Evolutionary conservation across 1,140 invertebrate species (phyloP).

Genomic region (Pseudomyrmex sp.): DNA sequence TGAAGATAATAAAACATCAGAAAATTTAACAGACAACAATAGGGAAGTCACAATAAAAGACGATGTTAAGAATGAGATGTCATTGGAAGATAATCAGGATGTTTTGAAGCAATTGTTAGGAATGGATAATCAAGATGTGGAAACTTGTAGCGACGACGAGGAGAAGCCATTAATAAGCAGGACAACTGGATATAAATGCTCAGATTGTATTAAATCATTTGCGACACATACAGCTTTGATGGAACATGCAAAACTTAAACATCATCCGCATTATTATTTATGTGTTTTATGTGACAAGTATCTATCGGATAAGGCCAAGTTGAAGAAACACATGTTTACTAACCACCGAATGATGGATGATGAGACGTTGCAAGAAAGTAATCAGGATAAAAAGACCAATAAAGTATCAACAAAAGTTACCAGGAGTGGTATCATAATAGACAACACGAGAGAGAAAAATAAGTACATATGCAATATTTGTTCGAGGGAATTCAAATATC

Average conservation of each 20-base stretch:
- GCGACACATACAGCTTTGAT: conserved; percentile 69
- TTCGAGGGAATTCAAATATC: conserved; percentile 79
- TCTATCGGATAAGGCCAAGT: conserved; percentile 71
- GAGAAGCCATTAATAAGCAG: conserved; percentile 76
- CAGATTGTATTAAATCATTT: conserved; percentile 77
- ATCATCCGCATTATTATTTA: conserved; percentile 74
- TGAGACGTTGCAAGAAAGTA: conserved; percentile 51
- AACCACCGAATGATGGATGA: conserved; percentile 61
- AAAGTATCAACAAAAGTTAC: conserved; percentile 43
- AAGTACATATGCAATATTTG: conserved; percentile 80
- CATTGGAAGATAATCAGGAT: conserved; percentile 13
- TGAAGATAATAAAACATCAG: not conserved
- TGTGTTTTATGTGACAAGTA: conserved; percentile 79
- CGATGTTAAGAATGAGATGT: conserved; percentile 4
- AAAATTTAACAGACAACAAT: conserved; percentile 12
- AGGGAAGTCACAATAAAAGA: conserved; percentile 20
- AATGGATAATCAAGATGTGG: conserved; percentile 1
- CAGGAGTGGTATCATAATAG: conserved; percentile 11
- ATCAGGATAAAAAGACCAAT: conserved; percentile 52
- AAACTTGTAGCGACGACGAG: conserved; percentile 76
- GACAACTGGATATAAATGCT: conserved; percentile 75
- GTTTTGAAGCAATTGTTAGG: conserved; percentile 6
- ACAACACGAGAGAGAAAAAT: conserved; percentile 63
- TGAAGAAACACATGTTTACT: conserved; percentile 73
- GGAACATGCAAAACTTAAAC: conserved; percentile 76